Percentiles rank a stretch among this genome's conserved stretches.
phyloP scores from a whole-genome alignment of 2,113 vertebrate genomes.

The Onychostruthus taczanowskii region DNA sequence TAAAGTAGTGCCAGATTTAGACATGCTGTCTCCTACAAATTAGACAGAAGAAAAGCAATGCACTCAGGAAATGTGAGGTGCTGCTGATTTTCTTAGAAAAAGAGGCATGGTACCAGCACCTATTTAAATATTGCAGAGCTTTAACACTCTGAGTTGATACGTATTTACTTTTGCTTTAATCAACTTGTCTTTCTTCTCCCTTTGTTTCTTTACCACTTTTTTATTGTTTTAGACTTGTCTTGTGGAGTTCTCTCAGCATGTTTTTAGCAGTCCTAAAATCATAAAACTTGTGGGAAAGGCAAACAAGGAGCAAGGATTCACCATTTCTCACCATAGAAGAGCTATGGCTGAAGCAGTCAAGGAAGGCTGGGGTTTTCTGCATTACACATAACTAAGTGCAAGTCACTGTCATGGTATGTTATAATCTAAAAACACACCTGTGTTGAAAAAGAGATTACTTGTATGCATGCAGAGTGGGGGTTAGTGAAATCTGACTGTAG shows the following conservation, averaged over 20 bases:
- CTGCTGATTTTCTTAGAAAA: background rate
- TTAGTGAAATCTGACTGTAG: background rate
- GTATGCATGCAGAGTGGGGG: too few species aligned
- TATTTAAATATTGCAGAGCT: background rate
- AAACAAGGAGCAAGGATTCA: background rate
- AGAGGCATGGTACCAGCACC: background rate
- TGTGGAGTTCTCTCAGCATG: background rate
- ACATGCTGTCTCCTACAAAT: background rate
- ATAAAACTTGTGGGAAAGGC: background rate
- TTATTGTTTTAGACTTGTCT: background rate
- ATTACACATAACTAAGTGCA: background rate
- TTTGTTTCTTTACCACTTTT: background rate
- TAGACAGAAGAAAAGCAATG: background rate
- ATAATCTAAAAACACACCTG: background rate
- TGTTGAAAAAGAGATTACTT: background rate
- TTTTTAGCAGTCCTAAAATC: background rate
- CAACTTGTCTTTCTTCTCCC: background rate
- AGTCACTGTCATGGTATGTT: background rate
- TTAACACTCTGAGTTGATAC: background rate
- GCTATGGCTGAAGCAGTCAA: background rate
- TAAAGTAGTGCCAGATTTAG: background rate
- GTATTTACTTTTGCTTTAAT: slow-evolving; percentile 6
- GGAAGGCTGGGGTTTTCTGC: background rate
- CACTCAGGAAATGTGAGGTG: background rate
- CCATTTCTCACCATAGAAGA: background rate